Conservation (phyloP, 2,113 vertebrate genomes). For the Protobothrops mucrosquamatus region DNA sequence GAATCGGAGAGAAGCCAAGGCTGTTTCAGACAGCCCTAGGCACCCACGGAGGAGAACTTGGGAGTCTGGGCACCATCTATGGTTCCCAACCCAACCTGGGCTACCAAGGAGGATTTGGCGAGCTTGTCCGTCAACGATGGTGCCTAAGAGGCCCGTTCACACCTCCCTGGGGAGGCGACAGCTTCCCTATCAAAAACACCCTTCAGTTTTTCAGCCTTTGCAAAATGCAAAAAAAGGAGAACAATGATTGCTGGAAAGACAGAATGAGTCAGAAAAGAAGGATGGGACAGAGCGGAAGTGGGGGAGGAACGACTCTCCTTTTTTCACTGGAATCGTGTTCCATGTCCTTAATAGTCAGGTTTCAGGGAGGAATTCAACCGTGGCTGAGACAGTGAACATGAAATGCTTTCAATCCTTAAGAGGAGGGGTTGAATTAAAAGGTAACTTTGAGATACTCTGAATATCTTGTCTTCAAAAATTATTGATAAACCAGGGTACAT, state of each 20-base stretch:
- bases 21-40: background rate
- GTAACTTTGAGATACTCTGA: background rate
- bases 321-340: background rate
- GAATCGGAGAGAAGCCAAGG: background rate
- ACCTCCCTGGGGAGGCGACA: background rate
- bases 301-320: background rate
- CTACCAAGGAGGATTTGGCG: background rate
- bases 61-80: background rate
- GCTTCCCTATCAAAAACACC: background rate
- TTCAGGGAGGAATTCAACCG: background rate
- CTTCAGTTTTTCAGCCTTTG: background rate
- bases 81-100: background rate
- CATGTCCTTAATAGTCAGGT: background rate
- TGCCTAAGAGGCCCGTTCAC: background rate
- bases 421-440: background rate
- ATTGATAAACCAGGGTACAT: too few species aligned
- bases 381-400: background rate
- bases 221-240: background rate
- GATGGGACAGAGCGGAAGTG: background rate
- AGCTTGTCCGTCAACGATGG: background rate
- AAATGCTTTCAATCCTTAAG: background rate
- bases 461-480: background rate
- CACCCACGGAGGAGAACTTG: background rate
- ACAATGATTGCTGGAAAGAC: background rate
- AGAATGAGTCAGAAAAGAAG: conserved; percentile 18